Percentiles rank a stretch among this genome's conserved stretches.
Evolutionary conservation across 2,797 vertebrate genomes (phyloP).

Genomic region (Lagocephalus sceleratus): DNA sequence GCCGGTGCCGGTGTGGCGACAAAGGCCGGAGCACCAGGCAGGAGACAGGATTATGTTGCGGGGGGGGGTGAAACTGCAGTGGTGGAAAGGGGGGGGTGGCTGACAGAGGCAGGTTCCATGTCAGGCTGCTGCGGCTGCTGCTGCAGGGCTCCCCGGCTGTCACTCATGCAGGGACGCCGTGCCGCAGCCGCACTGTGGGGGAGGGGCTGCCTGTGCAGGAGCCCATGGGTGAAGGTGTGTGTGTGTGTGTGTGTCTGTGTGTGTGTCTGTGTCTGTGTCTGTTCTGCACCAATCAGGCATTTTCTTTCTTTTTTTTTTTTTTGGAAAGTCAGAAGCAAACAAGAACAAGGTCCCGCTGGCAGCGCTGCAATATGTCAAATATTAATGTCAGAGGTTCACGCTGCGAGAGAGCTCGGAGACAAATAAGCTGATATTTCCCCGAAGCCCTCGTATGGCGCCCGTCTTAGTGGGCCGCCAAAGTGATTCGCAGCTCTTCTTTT

Average conservation of each 20-base stretch:
- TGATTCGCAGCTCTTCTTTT: conserved; percentile 13
- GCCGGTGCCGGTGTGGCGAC: background rate
- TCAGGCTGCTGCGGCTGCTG: conserved; percentile 68
- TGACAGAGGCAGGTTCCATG: conserved; percentile 46
- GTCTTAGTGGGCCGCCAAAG: conserved; percentile 38
- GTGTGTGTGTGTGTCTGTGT: conserved; percentile 4
- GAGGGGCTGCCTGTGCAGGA: conserved; percentile 57
- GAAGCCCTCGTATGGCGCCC: conserved; percentile 11
- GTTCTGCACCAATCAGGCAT: conserved; percentile 44
- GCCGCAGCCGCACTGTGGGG: conserved; percentile 62
- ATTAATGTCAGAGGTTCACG: conserved; percentile 40
- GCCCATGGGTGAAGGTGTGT: conserved; percentile 37
- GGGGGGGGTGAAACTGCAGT: conserved; percentile 49
- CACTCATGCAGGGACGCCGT: conserved; percentile 54
- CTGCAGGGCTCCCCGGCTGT: conserved; percentile 53
- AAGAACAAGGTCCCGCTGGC: conserved; percentile 33
- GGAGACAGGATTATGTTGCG: conserved; percentile 45
- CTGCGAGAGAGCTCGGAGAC: conserved; percentile 16
- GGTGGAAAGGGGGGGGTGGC: conserved; percentile 18
- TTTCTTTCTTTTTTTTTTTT: conserved; percentile 32
- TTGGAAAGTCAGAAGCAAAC: conserved; percentile 17
- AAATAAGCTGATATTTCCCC: conserved; percentile 40
- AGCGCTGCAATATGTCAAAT: conserved; percentile 47
- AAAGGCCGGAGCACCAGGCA: conserved; percentile 26
- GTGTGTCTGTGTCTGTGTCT: conserved; percentile 19